Percentiles rank a stretch among this genome's conserved stretches.
These are phyloP conservation scores for Leptodactylus fallax DNA, from an alignment of 2,797 vertebrate genomes.

Conservation along the genomic window DNA sequence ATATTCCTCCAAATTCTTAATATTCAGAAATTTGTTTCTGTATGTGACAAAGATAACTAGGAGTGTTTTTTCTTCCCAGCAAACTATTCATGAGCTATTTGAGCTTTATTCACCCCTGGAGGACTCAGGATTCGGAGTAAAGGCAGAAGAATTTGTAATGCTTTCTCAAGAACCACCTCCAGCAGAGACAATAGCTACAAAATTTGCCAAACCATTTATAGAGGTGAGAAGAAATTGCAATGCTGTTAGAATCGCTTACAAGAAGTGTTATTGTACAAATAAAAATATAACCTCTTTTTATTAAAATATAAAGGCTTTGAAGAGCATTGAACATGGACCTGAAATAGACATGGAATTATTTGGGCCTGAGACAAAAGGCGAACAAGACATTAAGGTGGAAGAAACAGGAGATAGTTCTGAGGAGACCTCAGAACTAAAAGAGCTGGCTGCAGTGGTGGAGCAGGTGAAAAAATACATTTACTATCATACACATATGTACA, in stretches of 20 bases:
- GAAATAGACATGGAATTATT: conserved; percentile 65
- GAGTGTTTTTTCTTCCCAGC: conserved; percentile 68
- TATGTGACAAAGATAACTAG: background rate
- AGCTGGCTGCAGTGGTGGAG: conserved; percentile 87
- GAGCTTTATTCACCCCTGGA: conserved; percentile 73
- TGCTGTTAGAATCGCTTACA: background rate
- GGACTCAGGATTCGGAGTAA: conserved; percentile 81
- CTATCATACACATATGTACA: too few species aligned
- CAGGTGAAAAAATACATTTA: conserved; percentile 76
- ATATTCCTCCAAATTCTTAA: too few species aligned
- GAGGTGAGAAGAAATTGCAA: conserved; percentile 62
- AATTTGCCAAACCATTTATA: conserved; percentile 84
- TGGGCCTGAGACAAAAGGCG: conserved; percentile 42
- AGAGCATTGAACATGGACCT: conserved; percentile 84
- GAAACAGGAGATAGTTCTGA: conserved; percentile 70
- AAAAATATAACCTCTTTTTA: background rate
- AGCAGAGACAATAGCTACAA: conserved; percentile 83
- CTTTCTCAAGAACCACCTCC: conserved; percentile 85
- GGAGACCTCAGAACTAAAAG: conserved; percentile 82
- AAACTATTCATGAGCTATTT: conserved; percentile 86
- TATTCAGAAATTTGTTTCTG: too few species aligned
- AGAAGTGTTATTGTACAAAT: background rate
- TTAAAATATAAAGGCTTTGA: conserved; percentile 80
- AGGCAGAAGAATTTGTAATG: conserved; percentile 87
- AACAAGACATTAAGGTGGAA: conserved; percentile 65